Evolutionary conservation across 2,888 invertebrate species (phyloP).

Genomic region (Entomobrya proxima): DNA sequence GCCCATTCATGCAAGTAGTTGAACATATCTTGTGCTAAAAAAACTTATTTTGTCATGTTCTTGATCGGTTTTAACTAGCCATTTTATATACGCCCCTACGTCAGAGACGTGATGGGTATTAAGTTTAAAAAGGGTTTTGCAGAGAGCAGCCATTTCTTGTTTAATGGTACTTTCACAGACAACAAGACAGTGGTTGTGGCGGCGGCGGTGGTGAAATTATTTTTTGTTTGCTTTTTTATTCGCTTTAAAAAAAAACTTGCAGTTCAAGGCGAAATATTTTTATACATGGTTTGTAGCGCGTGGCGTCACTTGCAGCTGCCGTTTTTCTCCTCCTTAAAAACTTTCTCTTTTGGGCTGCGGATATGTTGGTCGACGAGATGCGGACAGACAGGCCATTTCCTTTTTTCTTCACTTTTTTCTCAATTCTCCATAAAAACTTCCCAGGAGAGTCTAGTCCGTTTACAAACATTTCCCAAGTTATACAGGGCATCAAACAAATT

Average conservation of each 20-base stretch:
- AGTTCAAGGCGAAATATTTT: no score
- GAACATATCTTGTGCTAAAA: no score
- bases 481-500: not conserved
- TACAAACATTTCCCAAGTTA: not conserved
- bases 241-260: not conserved
- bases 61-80: no score
- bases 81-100: no score
- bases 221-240: not conserved
- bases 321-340: not conserved
- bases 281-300: not conserved
- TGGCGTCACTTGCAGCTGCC: not conserved
- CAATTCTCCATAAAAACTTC: not conserved
- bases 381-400: slow-evolving; percentile 1
- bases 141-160: no score
- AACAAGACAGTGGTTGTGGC: not conserved
- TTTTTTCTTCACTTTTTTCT: not conserved
- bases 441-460: not conserved
- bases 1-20: not conserved
- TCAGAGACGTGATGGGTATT: no score
- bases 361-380: slow-evolving; percentile 3
- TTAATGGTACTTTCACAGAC: not conserved
- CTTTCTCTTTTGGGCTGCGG: not conserved
- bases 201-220: not conserved
- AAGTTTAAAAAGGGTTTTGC: no score
- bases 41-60: no score